Evolutionary conservation across 2,797 vertebrate species (phyloP).

Genomic region (Forpus xanthops): DNA sequence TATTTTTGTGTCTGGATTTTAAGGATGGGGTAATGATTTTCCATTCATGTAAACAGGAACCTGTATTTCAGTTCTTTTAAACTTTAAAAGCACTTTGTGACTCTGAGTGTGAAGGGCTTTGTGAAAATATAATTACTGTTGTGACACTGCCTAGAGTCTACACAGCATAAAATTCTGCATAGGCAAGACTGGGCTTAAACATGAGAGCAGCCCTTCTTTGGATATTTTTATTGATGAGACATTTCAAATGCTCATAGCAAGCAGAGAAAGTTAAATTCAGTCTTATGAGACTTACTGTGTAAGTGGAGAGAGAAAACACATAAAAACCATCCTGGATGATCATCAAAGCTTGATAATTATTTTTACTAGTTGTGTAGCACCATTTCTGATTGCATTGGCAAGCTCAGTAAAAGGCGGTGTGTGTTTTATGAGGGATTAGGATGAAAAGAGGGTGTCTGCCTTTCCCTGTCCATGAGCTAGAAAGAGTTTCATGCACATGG

Average conservation of each 20-base stretch:
- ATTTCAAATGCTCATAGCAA: background rate
- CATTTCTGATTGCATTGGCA: constrained; percentile 38
- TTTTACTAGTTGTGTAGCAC: constrained; percentile 35
- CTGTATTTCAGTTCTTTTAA: background rate
- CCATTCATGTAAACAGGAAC: background rate
- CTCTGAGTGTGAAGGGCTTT: background rate
- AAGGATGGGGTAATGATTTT: background rate
- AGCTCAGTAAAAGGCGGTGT: background rate
- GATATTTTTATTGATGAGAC: background rate
- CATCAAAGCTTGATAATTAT: constrained; percentile 47
- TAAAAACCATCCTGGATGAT: background rate
- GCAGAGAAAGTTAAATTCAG: background rate
- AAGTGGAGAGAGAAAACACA: background rate
- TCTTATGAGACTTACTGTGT: background rate
- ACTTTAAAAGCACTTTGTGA: background rate
- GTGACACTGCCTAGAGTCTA: background rate
- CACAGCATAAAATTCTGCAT: background rate
- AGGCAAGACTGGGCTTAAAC: background rate
- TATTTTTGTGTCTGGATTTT: background rate
- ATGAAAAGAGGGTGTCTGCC: constrained; percentile 41
- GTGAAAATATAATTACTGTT: background rate
- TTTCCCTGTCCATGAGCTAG: constrained; percentile 14
- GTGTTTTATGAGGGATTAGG: constrained; percentile 19
- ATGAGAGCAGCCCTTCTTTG: background rate
- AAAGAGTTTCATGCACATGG: background rate